phyloP scores from a whole-genome alignment of 2,888 invertebrate species.

The Iselma pallidipennis region DNA sequence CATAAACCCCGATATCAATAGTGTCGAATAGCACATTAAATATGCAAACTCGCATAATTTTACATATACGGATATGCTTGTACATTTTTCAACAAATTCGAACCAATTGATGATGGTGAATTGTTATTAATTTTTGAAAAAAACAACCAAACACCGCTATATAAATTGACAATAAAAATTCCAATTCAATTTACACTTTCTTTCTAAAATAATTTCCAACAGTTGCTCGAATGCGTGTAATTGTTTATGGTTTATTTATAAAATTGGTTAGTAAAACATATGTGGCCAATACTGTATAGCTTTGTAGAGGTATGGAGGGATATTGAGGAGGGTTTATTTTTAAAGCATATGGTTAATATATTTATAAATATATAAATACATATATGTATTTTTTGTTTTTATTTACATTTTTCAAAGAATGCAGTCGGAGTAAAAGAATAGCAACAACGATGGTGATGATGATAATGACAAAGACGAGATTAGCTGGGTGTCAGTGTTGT shows the following conservation, averaged over 20 bases:
- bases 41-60: conserved; percentile 33
- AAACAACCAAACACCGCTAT: neutral
- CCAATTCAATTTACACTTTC: neutral
- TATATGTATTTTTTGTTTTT: conserved; percentile 31
- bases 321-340: conserved; percentile 22
- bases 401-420: conserved; percentile 49
- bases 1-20: conserved; percentile 43
- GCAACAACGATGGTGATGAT: neutral
- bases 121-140: no score
- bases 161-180: neutral
- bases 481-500: conserved; percentile 44
- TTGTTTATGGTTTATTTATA: conserved; percentile 4
- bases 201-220: neutral
- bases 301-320: neutral
- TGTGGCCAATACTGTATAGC: neutral
- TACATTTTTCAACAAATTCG: neutral
- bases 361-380: conserved; percentile 42
- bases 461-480: conserved; percentile 23
- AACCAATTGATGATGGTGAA: neutral
- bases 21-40: conserved; percentile 42
- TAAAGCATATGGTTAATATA: conserved; percentile 32
- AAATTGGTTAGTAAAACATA: neutral
- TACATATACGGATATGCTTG: neutral
- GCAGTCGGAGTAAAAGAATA: neutral
- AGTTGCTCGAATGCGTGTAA: neutral